phyloP scores from a whole-genome alignment of 2,888 invertebrate genomes.

The Blomia tropicalis region DNA sequence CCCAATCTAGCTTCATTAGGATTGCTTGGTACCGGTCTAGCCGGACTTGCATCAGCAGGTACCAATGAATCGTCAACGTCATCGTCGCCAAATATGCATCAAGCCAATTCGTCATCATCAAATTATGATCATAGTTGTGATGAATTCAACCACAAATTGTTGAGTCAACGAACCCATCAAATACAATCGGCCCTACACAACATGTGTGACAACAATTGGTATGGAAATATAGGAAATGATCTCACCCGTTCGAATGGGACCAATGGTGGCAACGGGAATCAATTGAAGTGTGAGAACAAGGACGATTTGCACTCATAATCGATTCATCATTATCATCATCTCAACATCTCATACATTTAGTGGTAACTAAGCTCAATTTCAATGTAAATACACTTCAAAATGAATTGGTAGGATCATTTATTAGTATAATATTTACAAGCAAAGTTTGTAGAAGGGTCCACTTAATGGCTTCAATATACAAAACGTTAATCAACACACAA shows the following conservation, averaged over 20 bases:
- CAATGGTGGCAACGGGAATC: too few species aligned
- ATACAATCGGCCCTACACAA: conserved; percentile 1
- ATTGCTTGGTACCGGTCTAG: background rate
- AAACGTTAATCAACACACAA: too few species aligned
- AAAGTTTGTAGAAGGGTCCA: too few species aligned
- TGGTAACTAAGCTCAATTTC: too few species aligned
- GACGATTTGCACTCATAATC: background rate
- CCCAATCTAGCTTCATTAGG: conserved; percentile 2
- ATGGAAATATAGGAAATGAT: background rate
- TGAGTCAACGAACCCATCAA: conserved; percentile 8
- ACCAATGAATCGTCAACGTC: too few species aligned
- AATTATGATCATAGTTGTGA: conserved; percentile 2
- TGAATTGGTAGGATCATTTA: too few species aligned
- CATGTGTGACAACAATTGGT: conserved; percentile 2
- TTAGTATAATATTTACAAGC: too few species aligned
- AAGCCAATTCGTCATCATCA: background rate
- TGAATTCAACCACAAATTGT: conserved; percentile 3
- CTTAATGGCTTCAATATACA: too few species aligned
- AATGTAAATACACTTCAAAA: too few species aligned
- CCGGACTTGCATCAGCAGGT: background rate
- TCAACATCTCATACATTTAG: too few species aligned
- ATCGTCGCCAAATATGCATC: background rate
- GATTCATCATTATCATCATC: too few species aligned
- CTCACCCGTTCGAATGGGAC: background rate
- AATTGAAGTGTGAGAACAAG: conserved; percentile 4